A percentile compares a stretch with the other conserved stretches of the same genome.
phyloP scores from a whole-genome alignment of 37 sponge, comb jelly and placozoan species.

The Ianthella basta region DNA sequence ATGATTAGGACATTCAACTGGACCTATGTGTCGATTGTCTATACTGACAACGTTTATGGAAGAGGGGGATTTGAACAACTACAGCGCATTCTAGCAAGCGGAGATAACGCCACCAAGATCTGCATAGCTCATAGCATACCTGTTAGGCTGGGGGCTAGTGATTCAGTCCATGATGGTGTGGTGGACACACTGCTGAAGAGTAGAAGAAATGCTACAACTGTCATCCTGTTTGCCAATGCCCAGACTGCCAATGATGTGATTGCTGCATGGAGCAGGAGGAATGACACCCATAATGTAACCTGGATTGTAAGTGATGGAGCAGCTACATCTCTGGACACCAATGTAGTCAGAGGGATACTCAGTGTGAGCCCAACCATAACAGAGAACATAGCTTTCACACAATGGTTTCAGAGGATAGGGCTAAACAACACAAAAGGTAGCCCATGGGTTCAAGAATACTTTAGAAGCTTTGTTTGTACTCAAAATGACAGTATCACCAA shows the following conservation, averaged over 20 bases:
- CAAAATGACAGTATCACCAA: neutral
- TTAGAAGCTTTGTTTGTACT: conserved; percentile 56
- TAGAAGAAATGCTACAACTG: conserved; percentile 43
- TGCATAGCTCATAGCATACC: conserved; percentile 10
- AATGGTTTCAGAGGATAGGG: conserved; percentile 44
- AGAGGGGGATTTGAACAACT: conserved; percentile 42
- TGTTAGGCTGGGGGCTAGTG: neutral
- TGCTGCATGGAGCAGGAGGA: neutral
- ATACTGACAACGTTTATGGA: conserved; percentile 60
- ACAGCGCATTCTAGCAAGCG: neutral
- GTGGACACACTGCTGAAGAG: neutral
- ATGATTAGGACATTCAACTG: conserved; percentile 53
- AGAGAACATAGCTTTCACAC: conserved; percentile 21
- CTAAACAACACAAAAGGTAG: conserved; percentile 47
- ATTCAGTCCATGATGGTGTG: conserved; percentile 3
- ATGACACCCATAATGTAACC: conserved; percentile 18
- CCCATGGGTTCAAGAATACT: conserved; percentile 74
- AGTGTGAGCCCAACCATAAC: conserved; percentile 30
- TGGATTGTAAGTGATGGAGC: conserved; percentile 76
- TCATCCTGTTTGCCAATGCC: conserved; percentile 55
- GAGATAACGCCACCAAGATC: neutral
- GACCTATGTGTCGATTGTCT: conserved; percentile 52
- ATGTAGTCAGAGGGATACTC: conserved; percentile 44
- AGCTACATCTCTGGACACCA: conserved; percentile 38
- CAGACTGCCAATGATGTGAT: neutral